These are phyloP conservation scores for Kradibia gibbosae DNA, from an alignment of 1,140 invertebrate genomes.

Conservation along the genomic window DNA sequence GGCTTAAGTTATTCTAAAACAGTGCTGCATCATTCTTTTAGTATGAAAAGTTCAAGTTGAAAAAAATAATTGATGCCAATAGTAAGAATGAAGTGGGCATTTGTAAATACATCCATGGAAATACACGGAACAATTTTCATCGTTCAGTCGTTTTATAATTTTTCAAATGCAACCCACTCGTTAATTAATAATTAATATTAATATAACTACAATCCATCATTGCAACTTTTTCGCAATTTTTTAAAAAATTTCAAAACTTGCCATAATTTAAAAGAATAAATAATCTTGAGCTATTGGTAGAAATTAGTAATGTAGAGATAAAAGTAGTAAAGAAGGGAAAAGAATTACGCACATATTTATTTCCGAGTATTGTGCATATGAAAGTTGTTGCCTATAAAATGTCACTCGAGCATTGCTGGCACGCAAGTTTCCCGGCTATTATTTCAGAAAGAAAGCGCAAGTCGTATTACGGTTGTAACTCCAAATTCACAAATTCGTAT, in stretches of 20 bases:
- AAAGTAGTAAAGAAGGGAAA: neutral
- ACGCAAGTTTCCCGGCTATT: neutral
- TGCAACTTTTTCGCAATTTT: too few species aligned
- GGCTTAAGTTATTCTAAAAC: neutral
- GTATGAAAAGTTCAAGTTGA: neutral
- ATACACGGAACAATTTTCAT: neutral
- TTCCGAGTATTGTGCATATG: constrained; percentile 7
- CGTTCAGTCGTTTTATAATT: neutral
- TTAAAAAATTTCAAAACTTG: too few species aligned
- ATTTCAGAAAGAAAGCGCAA: neutral
- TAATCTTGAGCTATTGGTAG: too few species aligned
- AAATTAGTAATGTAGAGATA: too few species aligned
- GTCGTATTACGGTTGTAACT: neutral
- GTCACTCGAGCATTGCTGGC: neutral
- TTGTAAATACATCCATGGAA: neutral
- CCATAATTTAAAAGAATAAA: too few species aligned
- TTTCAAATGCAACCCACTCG: neutral
- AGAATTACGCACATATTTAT: neutral
- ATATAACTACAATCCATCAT: too few species aligned
- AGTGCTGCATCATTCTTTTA: neutral
- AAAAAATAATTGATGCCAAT: neutral
- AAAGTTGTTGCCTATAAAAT: neutral
- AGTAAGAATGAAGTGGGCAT: neutral
- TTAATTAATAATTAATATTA: too few species aligned
- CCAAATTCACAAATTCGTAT: neutral